These are phyloP conservation scores for Drosophila chauvacae DNA, from an alignment of 1,140 invertebrate genomes.

Conservation along the genomic window DNA sequence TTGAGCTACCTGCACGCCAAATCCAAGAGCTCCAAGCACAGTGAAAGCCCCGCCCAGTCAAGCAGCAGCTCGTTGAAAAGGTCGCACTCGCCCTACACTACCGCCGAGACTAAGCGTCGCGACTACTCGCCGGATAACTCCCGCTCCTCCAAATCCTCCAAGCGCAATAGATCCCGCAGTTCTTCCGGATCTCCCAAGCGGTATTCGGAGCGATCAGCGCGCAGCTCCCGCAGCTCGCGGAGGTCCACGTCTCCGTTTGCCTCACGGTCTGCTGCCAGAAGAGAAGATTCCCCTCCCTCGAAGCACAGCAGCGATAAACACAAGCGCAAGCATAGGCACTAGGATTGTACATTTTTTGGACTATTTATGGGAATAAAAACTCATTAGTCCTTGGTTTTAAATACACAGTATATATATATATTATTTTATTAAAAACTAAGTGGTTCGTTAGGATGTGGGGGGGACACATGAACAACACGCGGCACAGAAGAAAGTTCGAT, in stretches of 20 bases:
- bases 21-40: constrained; percentile 55
- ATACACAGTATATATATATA: constrained; percentile 49
- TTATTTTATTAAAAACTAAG: constrained; percentile 35
- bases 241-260: constrained; percentile 36
- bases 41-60: constrained; percentile 56
- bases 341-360: neutral
- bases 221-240: constrained; percentile 55
- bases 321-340: constrained; percentile 77
- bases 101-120: constrained; percentile 45
- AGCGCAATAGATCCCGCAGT: constrained; percentile 73
- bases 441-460: constrained; percentile 37
- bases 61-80: constrained; percentile 59
- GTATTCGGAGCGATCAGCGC: constrained; percentile 57
- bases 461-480: constrained; percentile 30
- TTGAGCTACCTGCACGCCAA: constrained; percentile 63
- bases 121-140: constrained; percentile 42
- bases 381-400: constrained; percentile 30
- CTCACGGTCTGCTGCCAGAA: constrained; percentile 33
- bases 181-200: constrained; percentile 70
- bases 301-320: constrained; percentile 68
- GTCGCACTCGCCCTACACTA: constrained; percentile 69
- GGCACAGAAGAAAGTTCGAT: constrained; percentile 54
- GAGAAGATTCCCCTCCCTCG: constrained; percentile 48
- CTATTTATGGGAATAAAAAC: constrained; percentile 11
- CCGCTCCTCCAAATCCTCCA: constrained; percentile 61